phyloP scores from a whole-genome alignment of 2,888 invertebrate species.

The Tetranychus piercei region DNA sequence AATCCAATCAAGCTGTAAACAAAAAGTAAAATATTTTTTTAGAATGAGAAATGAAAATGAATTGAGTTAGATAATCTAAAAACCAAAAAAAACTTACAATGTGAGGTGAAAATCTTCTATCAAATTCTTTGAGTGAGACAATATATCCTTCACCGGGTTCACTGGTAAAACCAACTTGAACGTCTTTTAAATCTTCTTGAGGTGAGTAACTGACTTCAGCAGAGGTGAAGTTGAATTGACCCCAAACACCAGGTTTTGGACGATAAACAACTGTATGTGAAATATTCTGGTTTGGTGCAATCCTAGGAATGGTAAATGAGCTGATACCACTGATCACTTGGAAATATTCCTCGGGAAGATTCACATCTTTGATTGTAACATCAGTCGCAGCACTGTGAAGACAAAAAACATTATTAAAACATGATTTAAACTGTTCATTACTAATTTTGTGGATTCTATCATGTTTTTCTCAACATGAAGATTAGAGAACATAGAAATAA shows the following conservation, averaged over 20 bases:
- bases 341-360: slow-evolving; percentile 81
- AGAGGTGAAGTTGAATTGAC: slow-evolving; percentile 90
- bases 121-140: slow-evolving; percentile 74
- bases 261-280: slow-evolving; percentile 79
- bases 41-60: slow-evolving; percentile 17
- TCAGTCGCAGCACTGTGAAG: slow-evolving; percentile 52
- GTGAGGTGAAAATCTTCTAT: slow-evolving; percentile 89
- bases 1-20: slow-evolving; percentile 61
- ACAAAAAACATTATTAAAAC: not conserved
- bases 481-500: not conserved
- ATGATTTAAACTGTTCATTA: too few species aligned
- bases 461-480: too few species aligned
- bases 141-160: slow-evolving; percentile 91
- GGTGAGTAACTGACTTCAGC: slow-evolving; percentile 76
- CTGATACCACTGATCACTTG: slow-evolving; percentile 69
- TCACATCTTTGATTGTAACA: slow-evolving; percentile 68
- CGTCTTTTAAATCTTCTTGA: slow-evolving; percentile 47
- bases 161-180: slow-evolving; percentile 49
- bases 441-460: too few species aligned
- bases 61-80: slow-evolving; percentile 3
- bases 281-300: slow-evolving; percentile 79
- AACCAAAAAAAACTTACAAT: slow-evolving; percentile 41
- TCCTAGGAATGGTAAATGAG: slow-evolving; percentile 58
- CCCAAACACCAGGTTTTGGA: slow-evolving; percentile 53
- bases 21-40: slow-evolving; percentile 18